Evolutionary conservation across 1,140 invertebrate genomes (phyloP), one percentile per base, ranked within the genome.

Genomic region (Protaetia brevitarsis): DNA sequence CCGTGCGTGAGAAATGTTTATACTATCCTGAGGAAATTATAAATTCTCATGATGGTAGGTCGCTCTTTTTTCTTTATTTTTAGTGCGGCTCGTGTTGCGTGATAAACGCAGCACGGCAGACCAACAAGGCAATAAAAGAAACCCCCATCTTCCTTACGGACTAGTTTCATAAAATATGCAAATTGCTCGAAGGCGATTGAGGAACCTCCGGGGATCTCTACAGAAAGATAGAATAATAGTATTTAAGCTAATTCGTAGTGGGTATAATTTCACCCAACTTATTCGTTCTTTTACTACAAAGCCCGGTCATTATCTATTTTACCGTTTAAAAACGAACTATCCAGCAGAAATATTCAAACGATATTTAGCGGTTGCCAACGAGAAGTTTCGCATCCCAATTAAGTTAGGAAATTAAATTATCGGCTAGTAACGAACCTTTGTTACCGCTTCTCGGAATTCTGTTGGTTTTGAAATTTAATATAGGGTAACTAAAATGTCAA

Each of bases 121-220:
- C 34, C 11, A 37, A 37, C 10, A 16, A 5, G 16, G 16, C 11
- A 37, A 37, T 37, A 37, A 37, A 37, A 37, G 34, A 37, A 37
- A 37, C 34, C 34, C 34, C 16, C 34, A 37, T 37, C 34, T 16
- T 11, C 34, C 34, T 37, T 37, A 10, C 16, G 16, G 34, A 37
- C 34, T 37, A 37, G 34, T 37, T 37, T 37, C 34, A 37, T 37
- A 37, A 37, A 37, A 37, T 37, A 37, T 37, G 34, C 16, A 37
- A 37, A 37, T 37, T 11, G 16, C 34, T 37, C 34, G 11, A 16
- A 37, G 34, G 3, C 1, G 34, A 11, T 37, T 37, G 10, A 37
- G 10, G 34, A 37, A 37, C 16, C 5, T 37, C 1, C 34, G 3
- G 34, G 34, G 34, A 37, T 16, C 34, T 3, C 3, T 2, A 10